Evolutionary conservation across 2,888 invertebrate species (phyloP), one percentile per base, ranked within the genome.

Genomic region (Lamellibrachia satsuma): DNA sequence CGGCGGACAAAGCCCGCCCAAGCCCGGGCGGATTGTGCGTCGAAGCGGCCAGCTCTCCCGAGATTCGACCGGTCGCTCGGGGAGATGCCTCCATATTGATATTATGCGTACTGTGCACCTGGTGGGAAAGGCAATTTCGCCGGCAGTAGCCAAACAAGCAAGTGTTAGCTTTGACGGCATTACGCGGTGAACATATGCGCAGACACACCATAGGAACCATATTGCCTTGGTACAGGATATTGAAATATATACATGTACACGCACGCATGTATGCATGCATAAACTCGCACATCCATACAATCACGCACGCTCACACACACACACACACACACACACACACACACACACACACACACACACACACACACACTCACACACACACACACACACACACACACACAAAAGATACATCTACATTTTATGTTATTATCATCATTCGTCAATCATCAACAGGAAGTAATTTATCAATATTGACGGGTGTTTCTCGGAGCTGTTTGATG

Each of bases 1-100:
- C n/a, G 75, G 75, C 75, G 22, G 75, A 75, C 75, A 75, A 75
- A 75, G 75, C 75, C 22, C 75, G 75, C 75, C 75, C 75, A 75
- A 75, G 22, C 75, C 75, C 75, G 11, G 75, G 75, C 75, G 75
- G 22, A 75, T 75, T 75, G 75, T 75, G 22, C 75, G 75, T 22
- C 75, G 75, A 75, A 15, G 75, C 22, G 75, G 75, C 75, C 75
- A 22, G 15, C n/a, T 22, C 75, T 75, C 75, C 15, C 22, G 75
- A 75, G 75, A 75, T 75, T 75, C 15, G 75, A 11, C 15, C 15
- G 6, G 75, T 75, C 75, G 22, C 75, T 75, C 75, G 15, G 75
- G 75, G 75, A 75, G 60, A 15, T 4, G 75, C 22, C 75, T 75
- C 75, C 75, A n/a, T 75, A 75, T 75, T 75, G 75, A 75, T n/a